Base-by-base conservation (phyloP, 2,797 vertebrate species). In the Chromobotia macracanthus region DNA sequence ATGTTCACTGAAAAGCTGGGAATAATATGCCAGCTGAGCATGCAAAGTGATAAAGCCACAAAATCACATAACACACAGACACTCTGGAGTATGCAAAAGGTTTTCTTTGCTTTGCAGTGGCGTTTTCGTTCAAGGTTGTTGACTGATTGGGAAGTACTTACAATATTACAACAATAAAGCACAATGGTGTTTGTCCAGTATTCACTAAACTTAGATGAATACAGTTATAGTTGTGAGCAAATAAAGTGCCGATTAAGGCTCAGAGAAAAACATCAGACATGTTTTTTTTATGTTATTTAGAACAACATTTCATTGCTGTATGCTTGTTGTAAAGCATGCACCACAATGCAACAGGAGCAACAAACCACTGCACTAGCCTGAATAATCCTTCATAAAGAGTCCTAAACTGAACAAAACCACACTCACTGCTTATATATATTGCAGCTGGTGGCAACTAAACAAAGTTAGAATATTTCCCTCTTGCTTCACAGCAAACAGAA, bases 401-500 rank as follows among this genome's bases (percentile, higher is more conserved):
- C 12, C 18, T 63, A 19, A 60, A 73, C 56, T 69, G 25, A 23
- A 35, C 41, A 69, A 25, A 38, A 50, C 18, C 28, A 51, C 44
- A 61, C 46, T 31, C 3, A 1, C 75, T 4, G 9, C 38, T 23
- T 60, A 76, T 76, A 60, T 58, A 48, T 60, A 69, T 55, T 46
- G 64, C 63, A 68, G 75, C 25, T 71, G 76, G 31, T 46, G 8
- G 5, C 31, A 51, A 41, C 56, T 53, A 71, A 78, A 77, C 65
- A 38, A 69, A 41, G 64, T 66, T 76, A 60, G 38, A 44, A 41
- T 15, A 15, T 21, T 77, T 56, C 65, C 64, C 41, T 60, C 31
- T 77, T n/a, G 64, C 74, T 67, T 31, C 15, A 4, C 60, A 55
- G 75, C 75, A 60, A 77, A 60, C n/a, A 19, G n/a, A 78, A 60